Evolutionary conservation across 2,888 invertebrate species (phyloP).

Genomic region (Melanchra persicariae): DNA sequence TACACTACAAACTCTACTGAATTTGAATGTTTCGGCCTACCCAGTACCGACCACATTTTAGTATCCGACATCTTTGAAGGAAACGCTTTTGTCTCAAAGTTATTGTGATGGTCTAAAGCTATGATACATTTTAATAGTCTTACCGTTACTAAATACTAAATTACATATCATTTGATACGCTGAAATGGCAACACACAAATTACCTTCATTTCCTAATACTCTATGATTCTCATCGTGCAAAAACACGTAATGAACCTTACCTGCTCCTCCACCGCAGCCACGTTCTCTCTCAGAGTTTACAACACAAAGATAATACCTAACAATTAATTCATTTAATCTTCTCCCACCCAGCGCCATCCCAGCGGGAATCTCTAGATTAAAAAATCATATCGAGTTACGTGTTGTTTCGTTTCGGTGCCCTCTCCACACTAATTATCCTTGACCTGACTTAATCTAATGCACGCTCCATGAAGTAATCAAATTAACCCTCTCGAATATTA

Average conservation of each 20-base stretch:
- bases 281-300: conserved; percentile 40
- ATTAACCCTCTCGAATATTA: conserved; percentile 31
- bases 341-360: conserved; percentile 42
- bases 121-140: not conserved
- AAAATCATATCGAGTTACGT: conserved; percentile 61
- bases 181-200: conserved; percentile 24
- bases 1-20: conserved; percentile 52
- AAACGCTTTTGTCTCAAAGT: conserved; percentile 27
- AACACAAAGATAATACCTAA: conserved; percentile 58
- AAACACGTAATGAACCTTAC: conserved; percentile 37
- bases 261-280: conserved; percentile 31
- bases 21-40: conserved; percentile 60
- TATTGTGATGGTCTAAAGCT: conserved; percentile 20
- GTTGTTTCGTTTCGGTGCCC: conserved; percentile 45
- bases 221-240: conserved; percentile 29
- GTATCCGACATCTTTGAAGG: conserved; percentile 25
- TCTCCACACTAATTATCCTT: conserved; percentile 51
- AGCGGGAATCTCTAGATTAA: conserved; percentile 58
- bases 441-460: conserved; percentile 27
- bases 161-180: conserved; percentile 6
- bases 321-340: conserved; percentile 64
- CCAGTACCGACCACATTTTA: conserved; percentile 39
- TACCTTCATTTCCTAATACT: conserved; percentile 23
- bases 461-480: conserved; percentile 43
- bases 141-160: not conserved